Percentiles rank a stretch among this genome's conserved stretches.
phyloP scores from a whole-genome alignment of 2,888 invertebrate genomes.

The Odontomyia ornata region DNA sequence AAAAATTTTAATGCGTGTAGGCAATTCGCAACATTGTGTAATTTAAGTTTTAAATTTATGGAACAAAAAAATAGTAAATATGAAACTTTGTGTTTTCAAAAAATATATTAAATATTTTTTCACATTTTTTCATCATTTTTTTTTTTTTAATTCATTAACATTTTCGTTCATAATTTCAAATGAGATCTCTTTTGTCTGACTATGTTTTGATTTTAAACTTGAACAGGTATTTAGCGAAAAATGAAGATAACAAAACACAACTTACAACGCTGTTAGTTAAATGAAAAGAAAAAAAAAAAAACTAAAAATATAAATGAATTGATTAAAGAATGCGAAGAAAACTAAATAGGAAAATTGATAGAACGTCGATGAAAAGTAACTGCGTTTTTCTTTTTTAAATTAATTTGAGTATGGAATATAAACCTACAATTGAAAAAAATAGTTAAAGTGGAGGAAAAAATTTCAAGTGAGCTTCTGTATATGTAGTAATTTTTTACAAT shows the following conservation, averaged over 20 bases:
- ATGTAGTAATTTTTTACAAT: conserved; percentile 37
- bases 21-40: neutral
- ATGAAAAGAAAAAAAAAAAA: neutral
- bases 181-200: neutral
- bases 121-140: neutral
- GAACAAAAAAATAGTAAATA: neutral
- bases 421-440: neutral
- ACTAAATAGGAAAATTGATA: neutral
- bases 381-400: no score
- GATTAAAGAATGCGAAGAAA: neutral
- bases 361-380: neutral
- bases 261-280: no score
- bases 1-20: neutral
- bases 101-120: neutral
- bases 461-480: conserved; percentile 35
- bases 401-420: neutral
- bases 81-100: neutral
- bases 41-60: conserved; percentile 4
- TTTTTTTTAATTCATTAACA: neutral
- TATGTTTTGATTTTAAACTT: neutral
- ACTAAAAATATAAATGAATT: neutral
- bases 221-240: conserved; percentile 17
- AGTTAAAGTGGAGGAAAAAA: neutral
- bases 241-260: neutral
- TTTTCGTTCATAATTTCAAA: conserved; percentile 9